These are phyloP conservation scores for Nemopilema nomurai DNA, from an alignment of 30 jellyfish, hydroid and myxozoan genomes.

Conservation along the genomic window DNA sequence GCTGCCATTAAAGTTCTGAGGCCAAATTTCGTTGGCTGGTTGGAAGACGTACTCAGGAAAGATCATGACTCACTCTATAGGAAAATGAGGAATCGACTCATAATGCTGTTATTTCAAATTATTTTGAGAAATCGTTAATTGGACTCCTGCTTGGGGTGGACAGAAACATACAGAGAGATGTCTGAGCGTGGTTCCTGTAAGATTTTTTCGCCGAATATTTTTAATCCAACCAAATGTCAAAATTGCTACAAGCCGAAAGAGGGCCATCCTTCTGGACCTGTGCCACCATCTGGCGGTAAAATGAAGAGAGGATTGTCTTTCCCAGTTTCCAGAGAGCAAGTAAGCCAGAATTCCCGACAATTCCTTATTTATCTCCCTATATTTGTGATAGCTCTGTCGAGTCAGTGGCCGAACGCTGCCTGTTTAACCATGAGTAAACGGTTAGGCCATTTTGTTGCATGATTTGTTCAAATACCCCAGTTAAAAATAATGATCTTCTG, in stretches of 20 bases:
- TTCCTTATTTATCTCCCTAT: too few species aligned
- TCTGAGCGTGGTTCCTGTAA: slow-evolving; percentile 85
- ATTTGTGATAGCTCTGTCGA: not conserved
- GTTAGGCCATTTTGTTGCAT: not conserved
- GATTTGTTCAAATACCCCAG: not conserved
- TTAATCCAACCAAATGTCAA: slow-evolving; percentile 93
- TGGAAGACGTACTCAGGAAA: not conserved
- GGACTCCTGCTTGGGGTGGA: slow-evolving; percentile 29
- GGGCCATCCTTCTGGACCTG: slow-evolving; percentile 69
- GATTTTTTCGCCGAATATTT: slow-evolving; percentile 82
- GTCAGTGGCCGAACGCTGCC: not conserved
- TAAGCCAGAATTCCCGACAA: too few species aligned
- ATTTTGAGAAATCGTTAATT: slow-evolving; percentile 17
- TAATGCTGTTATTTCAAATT: not conserved
- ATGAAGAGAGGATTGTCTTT: slow-evolving; percentile 55
- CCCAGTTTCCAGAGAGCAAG: slow-evolving; percentile 55
- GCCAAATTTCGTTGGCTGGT: not conserved
- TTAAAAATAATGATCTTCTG: not conserved
- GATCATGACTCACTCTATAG: not conserved
- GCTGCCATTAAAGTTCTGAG: not conserved
- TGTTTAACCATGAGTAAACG: not conserved
- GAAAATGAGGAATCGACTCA: not conserved
- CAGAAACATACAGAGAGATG: slow-evolving; percentile 38
- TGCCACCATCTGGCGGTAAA: slow-evolving; percentile 30
- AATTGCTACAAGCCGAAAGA: slow-evolving; percentile 90